These are phyloP conservation scores for Zosterops japonicus DNA, from an alignment of 2,113 vertebrate genomes.

Conservation along the genomic window DNA sequence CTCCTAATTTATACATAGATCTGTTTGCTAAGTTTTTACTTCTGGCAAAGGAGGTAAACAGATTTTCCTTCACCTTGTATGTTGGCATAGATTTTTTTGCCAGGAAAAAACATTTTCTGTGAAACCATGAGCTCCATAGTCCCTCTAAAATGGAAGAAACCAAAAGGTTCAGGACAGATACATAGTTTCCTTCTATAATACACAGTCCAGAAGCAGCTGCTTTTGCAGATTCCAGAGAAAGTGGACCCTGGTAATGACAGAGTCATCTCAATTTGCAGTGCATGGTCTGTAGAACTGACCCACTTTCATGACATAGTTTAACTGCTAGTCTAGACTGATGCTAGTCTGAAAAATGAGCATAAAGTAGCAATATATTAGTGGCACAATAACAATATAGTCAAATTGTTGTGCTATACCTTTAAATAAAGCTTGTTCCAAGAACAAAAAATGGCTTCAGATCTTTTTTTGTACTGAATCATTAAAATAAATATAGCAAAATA, in stretches of 20 bases:
- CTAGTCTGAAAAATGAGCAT: not conserved
- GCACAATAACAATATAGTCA: not conserved
- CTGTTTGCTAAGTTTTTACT: not conserved
- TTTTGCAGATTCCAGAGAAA: not conserved
- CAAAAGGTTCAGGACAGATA: not conserved
- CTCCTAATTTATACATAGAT: not conserved
- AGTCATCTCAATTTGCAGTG: not conserved
- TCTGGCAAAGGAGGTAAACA: not conserved
- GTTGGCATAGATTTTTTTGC: not conserved
- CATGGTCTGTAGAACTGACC: fast-evolving
- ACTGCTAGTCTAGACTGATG: not conserved
- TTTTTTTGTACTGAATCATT: not conserved
- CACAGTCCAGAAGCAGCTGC: not conserved
- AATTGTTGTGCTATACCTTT: not conserved
- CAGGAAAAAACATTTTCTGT: not conserved
- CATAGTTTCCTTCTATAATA: not conserved
- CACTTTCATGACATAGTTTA: not conserved
- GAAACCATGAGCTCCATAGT: not conserved
- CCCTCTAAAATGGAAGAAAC: not conserved
- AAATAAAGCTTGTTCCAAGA: not conserved
- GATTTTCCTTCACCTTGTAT: not conserved
- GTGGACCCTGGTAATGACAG: not conserved
- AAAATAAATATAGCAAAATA: not conserved
- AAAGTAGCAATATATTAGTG: not conserved
- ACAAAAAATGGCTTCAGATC: not conserved